These are phyloP conservation scores for Chelonoidis abingdonii DNA, from an alignment of 2,113 vertebrate genomes.

Conservation along the genomic window DNA sequence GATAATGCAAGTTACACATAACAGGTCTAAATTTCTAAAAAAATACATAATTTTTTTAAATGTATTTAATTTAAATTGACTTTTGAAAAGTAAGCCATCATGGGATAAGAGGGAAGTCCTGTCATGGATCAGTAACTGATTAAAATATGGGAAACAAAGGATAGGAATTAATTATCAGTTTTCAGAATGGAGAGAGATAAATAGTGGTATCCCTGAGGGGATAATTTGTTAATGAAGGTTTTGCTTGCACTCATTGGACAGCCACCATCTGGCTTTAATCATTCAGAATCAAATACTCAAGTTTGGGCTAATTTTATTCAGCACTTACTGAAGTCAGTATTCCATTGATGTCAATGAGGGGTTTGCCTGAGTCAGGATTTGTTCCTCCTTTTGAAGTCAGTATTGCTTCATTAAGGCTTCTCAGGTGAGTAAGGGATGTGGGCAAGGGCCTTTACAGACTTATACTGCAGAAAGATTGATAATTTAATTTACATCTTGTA, in stretches of 20 bases:
- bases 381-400: not conserved
- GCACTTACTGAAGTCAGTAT: not conserved
- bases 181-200: too few relatives aligned
- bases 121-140: too few relatives aligned
- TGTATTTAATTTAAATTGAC: too few relatives aligned
- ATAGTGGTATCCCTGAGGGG: not conserved
- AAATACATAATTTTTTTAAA: too few relatives aligned
- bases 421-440: not conserved
- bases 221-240: not conserved
- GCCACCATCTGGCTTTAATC: not conserved
- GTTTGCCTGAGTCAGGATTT: not conserved
- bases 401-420: not conserved
- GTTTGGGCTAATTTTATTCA: not conserved
- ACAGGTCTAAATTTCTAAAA: too few relatives aligned
- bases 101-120: too few relatives aligned
- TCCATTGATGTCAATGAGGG: not conserved
- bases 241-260: not conserved
- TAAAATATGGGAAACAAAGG: too few relatives aligned
- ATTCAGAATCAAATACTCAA: not conserved
- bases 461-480: not conserved
- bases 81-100: too few relatives aligned
- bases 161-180: too few relatives aligned
- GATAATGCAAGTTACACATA: too few relatives aligned
- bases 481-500: not conserved
- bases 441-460: not conserved